Evolutionary conservation across 2,888 invertebrate species (phyloP).

Genomic region (Dyspetes luteomarginatus): DNA sequence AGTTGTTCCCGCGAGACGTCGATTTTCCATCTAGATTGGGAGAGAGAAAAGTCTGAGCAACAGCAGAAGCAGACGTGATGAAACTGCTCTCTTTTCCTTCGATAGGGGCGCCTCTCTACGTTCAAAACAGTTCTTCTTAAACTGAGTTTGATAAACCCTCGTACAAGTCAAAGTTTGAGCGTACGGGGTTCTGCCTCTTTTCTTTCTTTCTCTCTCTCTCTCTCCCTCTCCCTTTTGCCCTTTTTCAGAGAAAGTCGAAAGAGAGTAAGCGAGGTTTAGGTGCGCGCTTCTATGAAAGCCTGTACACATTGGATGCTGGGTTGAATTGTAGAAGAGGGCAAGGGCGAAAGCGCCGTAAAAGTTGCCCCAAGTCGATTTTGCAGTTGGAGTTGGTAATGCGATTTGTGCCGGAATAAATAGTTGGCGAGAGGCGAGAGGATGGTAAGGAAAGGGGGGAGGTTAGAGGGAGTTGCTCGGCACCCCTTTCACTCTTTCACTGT

Average conservation of each 20-base stretch:
- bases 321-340: constrained; percentile 63
- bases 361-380: constrained; percentile 83
- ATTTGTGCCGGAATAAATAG: constrained; percentile 83
- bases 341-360: constrained; percentile 81
- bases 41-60: constrained; percentile 53
- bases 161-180: constrained; percentile 82
- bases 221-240: neutral
- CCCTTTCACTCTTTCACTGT: constrained; percentile 63
- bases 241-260: constrained; percentile 20
- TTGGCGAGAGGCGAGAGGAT: constrained; percentile 70
- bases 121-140: constrained; percentile 82
- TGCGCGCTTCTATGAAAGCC: constrained; percentile 38
- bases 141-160: constrained; percentile 82
- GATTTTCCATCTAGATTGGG: constrained; percentile 57
- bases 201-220: constrained; percentile 2
- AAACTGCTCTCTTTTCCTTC: constrained; percentile 50
- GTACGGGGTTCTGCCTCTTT: constrained; percentile 68
- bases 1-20: constrained; percentile 53
- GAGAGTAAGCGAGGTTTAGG: constrained; percentile 53
- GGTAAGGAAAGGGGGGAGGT: constrained; percentile 16
- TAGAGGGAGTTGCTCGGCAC: constrained; percentile 28
- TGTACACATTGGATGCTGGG: constrained; percentile 60
- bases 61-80: constrained; percentile 61
- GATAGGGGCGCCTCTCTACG: constrained; percentile 43
- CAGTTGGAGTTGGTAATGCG: constrained; percentile 83